Conservation (phyloP, 2,797 vertebrate species). For the Crax fasciolata region DNA sequence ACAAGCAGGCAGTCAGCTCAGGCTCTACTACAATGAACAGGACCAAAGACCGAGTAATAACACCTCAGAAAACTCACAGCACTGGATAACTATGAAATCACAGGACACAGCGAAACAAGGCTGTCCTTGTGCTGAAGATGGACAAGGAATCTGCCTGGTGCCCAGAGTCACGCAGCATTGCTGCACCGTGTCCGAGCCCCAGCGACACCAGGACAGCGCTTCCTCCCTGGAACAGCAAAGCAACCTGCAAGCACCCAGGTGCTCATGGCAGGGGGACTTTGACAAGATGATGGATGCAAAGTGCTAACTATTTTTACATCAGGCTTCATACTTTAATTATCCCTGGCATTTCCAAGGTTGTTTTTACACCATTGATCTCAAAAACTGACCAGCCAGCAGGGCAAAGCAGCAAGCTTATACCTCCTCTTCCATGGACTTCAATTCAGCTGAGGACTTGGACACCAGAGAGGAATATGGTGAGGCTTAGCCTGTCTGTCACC, state of each 20-base stretch:
- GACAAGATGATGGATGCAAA: neutral
- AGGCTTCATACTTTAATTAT: neutral
- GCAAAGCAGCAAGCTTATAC: neutral
- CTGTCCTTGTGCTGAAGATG: rapidly evolving
- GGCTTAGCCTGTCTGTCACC: neutral
- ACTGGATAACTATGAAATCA: neutral
- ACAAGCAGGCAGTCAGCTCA: neutral
- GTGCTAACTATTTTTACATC: neutral
- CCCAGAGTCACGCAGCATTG: neutral
- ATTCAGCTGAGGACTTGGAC: neutral
- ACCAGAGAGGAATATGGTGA: neutral
- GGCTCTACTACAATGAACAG: neutral
- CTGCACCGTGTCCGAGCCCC: neutral
- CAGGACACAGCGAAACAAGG: neutral
- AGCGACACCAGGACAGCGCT: neutral
- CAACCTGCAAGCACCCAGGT: too few relatives aligned
- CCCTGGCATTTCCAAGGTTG: neutral
- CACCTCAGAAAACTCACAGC: neutral
- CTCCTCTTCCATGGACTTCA: neutral
- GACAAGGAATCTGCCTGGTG: neutral
- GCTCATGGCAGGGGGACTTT: neutral
- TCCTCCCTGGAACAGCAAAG: neutral
- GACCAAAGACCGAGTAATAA: neutral
- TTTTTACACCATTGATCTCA: neutral
- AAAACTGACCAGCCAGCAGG: neutral